phyloP scores from a whole-genome alignment of 2,113 vertebrate genomes.

The Callochromis pleurospilus region DNA sequence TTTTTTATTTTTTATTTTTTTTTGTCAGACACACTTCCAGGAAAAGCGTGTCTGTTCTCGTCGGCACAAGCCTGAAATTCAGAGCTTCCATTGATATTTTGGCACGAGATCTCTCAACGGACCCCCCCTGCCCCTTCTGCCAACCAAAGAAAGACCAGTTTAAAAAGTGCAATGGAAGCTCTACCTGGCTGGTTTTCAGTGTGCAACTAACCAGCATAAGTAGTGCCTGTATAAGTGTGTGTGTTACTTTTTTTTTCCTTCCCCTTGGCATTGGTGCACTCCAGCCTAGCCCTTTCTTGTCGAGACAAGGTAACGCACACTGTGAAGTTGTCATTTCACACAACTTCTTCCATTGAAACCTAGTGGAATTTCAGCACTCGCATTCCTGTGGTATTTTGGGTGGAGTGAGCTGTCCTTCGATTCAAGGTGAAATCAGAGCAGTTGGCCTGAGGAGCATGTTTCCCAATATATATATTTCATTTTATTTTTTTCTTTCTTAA shows the following conservation, averaged over 20 bases:
- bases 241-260: not conserved
- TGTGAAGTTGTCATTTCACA: not conserved
- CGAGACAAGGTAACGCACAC: slow-evolving; percentile 24
- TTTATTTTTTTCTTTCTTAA: not conserved
- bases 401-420: slow-evolving; percentile 1
- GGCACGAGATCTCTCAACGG: not conserved
- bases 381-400: slow-evolving; percentile 55
- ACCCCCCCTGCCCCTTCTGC: not conserved
- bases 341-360: not conserved
- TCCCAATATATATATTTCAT: not conserved
- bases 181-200: slow-evolving; percentile 8
- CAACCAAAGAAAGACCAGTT: not conserved
- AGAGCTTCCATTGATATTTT: slow-evolving; percentile 45
- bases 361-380: not conserved
- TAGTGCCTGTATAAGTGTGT: slow-evolving; percentile 4
- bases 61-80: slow-evolving; percentile 45
- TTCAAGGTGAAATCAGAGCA: slow-evolving; percentile 49
- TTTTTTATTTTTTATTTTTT: not conserved
- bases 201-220: slow-evolving; percentile 49
- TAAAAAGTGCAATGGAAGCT: slow-evolving; percentile 40
- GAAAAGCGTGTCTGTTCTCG: not conserved
- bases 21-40: not conserved
- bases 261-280: slow-evolving; percentile 40
- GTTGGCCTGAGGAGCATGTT: slow-evolving; percentile 42
- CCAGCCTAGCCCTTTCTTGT: slow-evolving; percentile 40